Evolutionary conservation across 2,888 invertebrate genomes (phyloP).

Genomic region (Erynnis tages): DNA sequence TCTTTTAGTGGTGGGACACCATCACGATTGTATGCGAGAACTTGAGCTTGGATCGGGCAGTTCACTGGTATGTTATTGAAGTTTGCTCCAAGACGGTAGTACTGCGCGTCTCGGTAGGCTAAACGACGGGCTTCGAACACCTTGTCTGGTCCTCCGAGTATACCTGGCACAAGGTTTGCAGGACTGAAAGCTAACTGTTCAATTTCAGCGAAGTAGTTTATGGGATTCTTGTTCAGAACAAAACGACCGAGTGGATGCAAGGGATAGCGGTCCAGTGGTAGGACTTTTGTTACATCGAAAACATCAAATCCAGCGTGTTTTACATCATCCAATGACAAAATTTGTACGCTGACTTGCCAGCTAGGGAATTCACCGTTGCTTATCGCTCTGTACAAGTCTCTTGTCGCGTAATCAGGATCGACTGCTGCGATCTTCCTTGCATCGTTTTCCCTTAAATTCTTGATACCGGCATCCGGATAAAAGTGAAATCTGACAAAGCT

Average conservation of each 20-base stretch:
- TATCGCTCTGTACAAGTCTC: constrained; percentile 93
- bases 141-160: constrained; percentile 93
- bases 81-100: constrained; percentile 91
- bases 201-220: constrained; percentile 93
- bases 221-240: constrained; percentile 90
- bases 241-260: constrained; percentile 90
- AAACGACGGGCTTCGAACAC: constrained; percentile 91
- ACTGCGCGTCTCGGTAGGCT: constrained; percentile 92
- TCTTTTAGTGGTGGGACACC: constrained; percentile 86
- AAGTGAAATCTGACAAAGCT: constrained; percentile 94
- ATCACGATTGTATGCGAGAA: constrained; percentile 90
- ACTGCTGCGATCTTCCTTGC: constrained; percentile 84
- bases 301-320: constrained; percentile 90
- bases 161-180: constrained; percentile 91
- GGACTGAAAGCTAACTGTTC: constrained; percentile 94
- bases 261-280: constrained; percentile 88
- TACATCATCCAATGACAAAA: constrained; percentile 91
- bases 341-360: constrained; percentile 90
- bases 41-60: constrained; percentile 87
- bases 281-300: constrained; percentile 94
- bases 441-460: constrained; percentile 84
- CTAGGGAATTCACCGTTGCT: constrained; percentile 85
- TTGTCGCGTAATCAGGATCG: constrained; percentile 93
- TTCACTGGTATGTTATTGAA: constrained; percentile 94
- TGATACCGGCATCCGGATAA: constrained; percentile 93